A percentile compares a stretch with the other conserved stretches of the same genome.
Conservation (phyloP, 2,888 invertebrate genomes). For the Saturnia pavonia region DNA sequence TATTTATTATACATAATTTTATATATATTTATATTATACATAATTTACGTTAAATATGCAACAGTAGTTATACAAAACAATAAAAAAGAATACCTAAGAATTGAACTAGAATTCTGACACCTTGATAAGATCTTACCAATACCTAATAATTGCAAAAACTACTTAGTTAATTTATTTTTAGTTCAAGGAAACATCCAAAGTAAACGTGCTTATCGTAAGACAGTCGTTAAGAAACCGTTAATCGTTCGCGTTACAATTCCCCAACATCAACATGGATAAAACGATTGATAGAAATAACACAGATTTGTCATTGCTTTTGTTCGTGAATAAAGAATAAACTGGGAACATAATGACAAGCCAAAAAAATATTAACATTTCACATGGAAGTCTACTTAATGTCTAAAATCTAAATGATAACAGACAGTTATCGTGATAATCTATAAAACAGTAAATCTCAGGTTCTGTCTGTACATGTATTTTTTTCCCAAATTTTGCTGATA, state of each 20-base stretch:
- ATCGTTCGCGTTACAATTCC: constrained; percentile 36
- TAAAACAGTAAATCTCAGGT: no score
- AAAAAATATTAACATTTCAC: not conserved
- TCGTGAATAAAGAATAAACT: constrained; percentile 26
- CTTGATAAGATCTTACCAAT: constrained; percentile 12
- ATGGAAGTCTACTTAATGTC: not conserved
- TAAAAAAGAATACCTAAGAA: not conserved
- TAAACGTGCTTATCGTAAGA: constrained; percentile 16
- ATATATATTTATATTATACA: no score
- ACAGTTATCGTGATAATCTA: not conserved
- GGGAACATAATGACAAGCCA: not conserved
- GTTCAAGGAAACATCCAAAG: constrained; percentile 16
- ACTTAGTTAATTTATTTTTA: constrained; percentile 17
- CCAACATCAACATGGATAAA: constrained; percentile 32
- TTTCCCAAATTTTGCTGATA: no score
- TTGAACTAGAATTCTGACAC: not conserved
- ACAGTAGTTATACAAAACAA: not conserved
- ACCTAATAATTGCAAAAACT: constrained; percentile 13
- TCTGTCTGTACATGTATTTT: no score
- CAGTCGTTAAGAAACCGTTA: constrained; percentile 30
- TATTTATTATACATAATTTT: no score
- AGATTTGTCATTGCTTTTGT: constrained; percentile 39
- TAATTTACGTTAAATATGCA: not conserved
- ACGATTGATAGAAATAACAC: constrained; percentile 30
- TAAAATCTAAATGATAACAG: not conserved